A percentile compares a stretch with the other conserved stretches of the same genome.
Evolutionary conservation across 2,888 invertebrate species (phyloP).

Genomic region (Oeneis ivallda): DNA sequence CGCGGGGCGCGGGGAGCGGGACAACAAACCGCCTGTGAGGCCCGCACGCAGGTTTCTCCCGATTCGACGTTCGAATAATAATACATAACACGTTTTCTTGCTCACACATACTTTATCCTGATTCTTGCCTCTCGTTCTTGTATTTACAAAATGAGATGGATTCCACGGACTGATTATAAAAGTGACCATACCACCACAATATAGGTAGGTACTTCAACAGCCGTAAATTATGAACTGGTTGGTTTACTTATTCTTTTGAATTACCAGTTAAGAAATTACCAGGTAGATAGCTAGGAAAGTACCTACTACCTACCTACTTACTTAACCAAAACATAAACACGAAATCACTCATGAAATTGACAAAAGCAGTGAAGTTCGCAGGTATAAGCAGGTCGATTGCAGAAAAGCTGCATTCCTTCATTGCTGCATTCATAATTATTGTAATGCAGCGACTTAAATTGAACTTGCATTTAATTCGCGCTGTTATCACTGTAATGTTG

Average conservation of each 20-base stretch:
- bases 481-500: too few species aligned
- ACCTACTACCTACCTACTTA: neutral
- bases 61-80: slow-evolving; percentile 72
- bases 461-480: too few species aligned
- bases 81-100: slow-evolving; percentile 70
- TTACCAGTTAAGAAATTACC: slow-evolving; percentile 15
- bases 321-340: too few species aligned
- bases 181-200: slow-evolving; percentile 40
- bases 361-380: too few species aligned
- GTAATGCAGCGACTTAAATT: too few species aligned
- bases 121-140: slow-evolving; percentile 58
- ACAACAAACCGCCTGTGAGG: slow-evolving; percentile 63
- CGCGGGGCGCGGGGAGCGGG: slow-evolving; percentile 55
- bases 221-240: slow-evolving; percentile 39
- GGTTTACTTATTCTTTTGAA: slow-evolving; percentile 30
- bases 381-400: too few species aligned
- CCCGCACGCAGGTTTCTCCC: slow-evolving; percentile 82
- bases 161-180: slow-evolving; percentile 48
- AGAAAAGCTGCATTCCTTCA: too few species aligned
- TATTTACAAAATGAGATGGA: slow-evolving; percentile 63
- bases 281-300: neutral
- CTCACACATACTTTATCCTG: slow-evolving; percentile 63
- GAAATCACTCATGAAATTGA: too few species aligned
- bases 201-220: slow-evolving; percentile 36
- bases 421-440: too few species aligned